Percentiles rank a stretch among this genome's conserved stretches.
Evolutionary conservation across 2,797 vertebrate genomes (phyloP).

Genomic region (Peromyscus eremicus): DNA sequence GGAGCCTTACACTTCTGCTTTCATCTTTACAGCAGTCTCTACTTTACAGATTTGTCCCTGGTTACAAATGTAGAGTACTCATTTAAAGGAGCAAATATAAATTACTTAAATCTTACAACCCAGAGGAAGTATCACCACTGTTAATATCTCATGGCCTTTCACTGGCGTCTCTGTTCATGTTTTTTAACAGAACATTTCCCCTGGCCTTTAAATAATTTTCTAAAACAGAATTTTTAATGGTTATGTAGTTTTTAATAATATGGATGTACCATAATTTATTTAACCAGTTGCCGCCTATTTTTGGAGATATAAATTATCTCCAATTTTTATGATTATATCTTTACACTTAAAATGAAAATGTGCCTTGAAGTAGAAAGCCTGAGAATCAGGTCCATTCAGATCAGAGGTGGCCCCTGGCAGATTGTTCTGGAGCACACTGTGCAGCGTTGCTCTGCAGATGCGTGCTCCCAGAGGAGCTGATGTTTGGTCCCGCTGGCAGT

Average conservation of each 20-base stretch:
- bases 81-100: conserved; percentile 67
- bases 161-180: conserved; percentile 19
- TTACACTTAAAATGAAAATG: conserved; percentile 58
- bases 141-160: conserved; percentile 30
- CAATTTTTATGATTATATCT: conserved; percentile 59
- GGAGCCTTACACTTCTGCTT: conserved; percentile 25
- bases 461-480: background rate
- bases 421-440: background rate
- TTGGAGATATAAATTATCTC: conserved; percentile 70
- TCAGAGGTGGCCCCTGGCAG: background rate
- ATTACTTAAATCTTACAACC: conserved; percentile 49
- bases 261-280: conserved; percentile 51
- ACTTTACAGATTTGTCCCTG: conserved; percentile 11
- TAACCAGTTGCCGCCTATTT: conserved; percentile 45
- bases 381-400: background rate
- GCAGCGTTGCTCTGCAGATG: background rate
- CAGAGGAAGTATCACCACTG: background rate
- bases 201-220: conserved; percentile 62
- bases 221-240: conserved; percentile 66
- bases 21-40: conserved; percentile 50
- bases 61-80: conserved; percentile 47
- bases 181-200: conserved; percentile 58
- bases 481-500: conserved; percentile 22
- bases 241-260: conserved; percentile 67
- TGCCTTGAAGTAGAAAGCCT: conserved; percentile 61